Evolutionary conservation across 2,888 invertebrate genomes (phyloP), one percentile per base, ranked within the genome.

Genomic region (Cyclophora albipunctata): DNA sequence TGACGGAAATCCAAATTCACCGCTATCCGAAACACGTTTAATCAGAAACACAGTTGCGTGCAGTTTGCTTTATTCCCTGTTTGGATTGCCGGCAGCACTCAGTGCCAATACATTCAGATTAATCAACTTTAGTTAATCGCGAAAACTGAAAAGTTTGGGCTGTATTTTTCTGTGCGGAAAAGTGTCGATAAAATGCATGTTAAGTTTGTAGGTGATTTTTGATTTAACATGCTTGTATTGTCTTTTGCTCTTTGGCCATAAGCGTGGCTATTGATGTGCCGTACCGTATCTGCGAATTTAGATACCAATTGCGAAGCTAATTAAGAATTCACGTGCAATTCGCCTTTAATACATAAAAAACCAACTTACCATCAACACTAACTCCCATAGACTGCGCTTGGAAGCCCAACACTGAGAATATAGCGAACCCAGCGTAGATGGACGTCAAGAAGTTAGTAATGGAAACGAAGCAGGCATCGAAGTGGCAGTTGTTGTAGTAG

Each of bases 371-470:
- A 54, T 90, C 84, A 45, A 94, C 91, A 37, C 91, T 90, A 6
- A 93, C 89, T 4, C 91, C 90, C 90, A 93, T 91, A 62, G 90
- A 86, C 50, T 90, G 80, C 1, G 93, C 92, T 69, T 93, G 90
- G 66, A 94, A 95, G 2, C 95, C 95, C 48, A 95, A 87, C 49
- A 95, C 92, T 37, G 94, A 91, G 84, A 95, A 95, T 49, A 95
- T 93, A 3, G 93, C 94, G 57, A 95, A 92, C 0, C 95, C 95
- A 33, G 95, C 94, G 69, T 94, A 95, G 52, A 95, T 84, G 0
- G 93, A 93, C 0, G 95, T 95, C 58, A 91, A 86, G 60, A 92
- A 92, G 78, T 93, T 94, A 55, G 93, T 90, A 0, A 91, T 73
- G 37, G 92, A 91, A 48, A 95, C 94, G 56, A 95, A 90, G 34